Evolutionary conservation across 2,888 invertebrate species (phyloP).

Genomic region (Patella ulyssiponensis): DNA sequence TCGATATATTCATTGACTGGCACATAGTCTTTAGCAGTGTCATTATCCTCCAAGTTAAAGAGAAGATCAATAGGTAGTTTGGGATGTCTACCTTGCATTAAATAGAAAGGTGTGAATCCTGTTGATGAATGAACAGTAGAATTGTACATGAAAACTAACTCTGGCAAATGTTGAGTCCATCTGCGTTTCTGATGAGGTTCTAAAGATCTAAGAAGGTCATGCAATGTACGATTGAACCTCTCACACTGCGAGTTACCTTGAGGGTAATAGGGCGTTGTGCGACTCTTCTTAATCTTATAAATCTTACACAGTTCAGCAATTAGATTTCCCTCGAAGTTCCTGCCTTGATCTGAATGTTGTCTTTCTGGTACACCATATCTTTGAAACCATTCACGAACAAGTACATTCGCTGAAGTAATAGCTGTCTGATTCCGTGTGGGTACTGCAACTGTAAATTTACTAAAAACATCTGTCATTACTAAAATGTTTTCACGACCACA

Average conservation of each 20-base stretch:
- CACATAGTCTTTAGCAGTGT: background rate
- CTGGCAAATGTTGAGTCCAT: conserved; percentile 24
- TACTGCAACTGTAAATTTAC: conserved; percentile 30
- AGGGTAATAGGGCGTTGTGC: conserved; percentile 32
- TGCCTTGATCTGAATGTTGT: conserved; percentile 30
- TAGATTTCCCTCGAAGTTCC: conserved; percentile 21
- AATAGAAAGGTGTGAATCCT: conserved; percentile 23
- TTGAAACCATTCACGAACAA: conserved; percentile 32
- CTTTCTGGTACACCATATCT: conserved; percentile 24
- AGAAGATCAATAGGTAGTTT: conserved; percentile 27
- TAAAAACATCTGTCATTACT: conserved; percentile 41
- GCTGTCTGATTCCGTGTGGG: conserved; percentile 32
- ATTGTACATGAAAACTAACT: conserved; percentile 26
- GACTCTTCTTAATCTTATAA: conserved; percentile 26
- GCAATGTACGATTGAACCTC: conserved; percentile 31
- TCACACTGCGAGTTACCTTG: conserved; percentile 26
- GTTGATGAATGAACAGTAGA: conserved; percentile 24
- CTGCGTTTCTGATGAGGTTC: conserved; percentile 21
- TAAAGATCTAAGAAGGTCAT: conserved; percentile 20
- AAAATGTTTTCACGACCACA: conserved; percentile 40
- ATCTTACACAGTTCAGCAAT: conserved; percentile 30
- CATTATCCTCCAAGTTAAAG: conserved; percentile 1
- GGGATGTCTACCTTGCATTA: conserved; percentile 32
- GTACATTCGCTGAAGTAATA: conserved; percentile 22
- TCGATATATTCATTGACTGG: background rate